A percentile compares a stretch with the other conserved stretches of the same genome.
phyloP scores from a whole-genome alignment of 2,888 invertebrate genomes.

The Xanthostigma xanthostigma region DNA sequence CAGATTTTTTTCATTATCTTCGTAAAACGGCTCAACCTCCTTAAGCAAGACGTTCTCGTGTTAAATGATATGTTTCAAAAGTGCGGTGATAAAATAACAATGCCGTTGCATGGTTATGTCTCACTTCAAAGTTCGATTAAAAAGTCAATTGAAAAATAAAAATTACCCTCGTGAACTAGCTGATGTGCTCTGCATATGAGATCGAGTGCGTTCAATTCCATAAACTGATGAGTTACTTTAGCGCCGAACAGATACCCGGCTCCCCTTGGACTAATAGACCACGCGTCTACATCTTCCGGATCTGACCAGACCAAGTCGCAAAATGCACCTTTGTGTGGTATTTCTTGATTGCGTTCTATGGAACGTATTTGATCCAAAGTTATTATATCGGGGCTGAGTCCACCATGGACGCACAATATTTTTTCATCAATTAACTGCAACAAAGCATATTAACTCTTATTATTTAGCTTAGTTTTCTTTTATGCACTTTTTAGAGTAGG shows the following conservation, averaged over 20 bases:
- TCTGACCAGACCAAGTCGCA: slow-evolving; percentile 99
- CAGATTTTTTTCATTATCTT: no score
- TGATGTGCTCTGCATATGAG: slow-evolving; percentile 98
- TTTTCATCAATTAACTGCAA: slow-evolving; percentile 89
- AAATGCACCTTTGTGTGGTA: slow-evolving; percentile 95
- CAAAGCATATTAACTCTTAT: slow-evolving; percentile 6
- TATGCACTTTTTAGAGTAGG: no score
- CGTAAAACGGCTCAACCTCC: no score
- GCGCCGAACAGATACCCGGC: slow-evolving; percentile 97
- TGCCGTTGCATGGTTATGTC: not conserved
- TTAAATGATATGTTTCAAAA: not conserved
- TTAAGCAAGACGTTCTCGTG: no score
- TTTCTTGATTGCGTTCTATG: slow-evolving; percentile 92
- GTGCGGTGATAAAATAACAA: not conserved
- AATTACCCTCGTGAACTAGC: slow-evolving; percentile 89
- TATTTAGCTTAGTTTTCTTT: no score
- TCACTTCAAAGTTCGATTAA: no score
- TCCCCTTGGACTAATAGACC: slow-evolving; percentile 84
- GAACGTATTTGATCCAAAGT: slow-evolving; percentile 93
- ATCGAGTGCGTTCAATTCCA: slow-evolving; percentile 80
- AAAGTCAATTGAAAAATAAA: slow-evolving; percentile 9
- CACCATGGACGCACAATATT: slow-evolving; percentile 96
- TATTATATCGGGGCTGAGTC: slow-evolving; percentile 90
- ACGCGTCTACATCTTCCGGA: slow-evolving; percentile 58
- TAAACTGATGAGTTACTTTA: slow-evolving; percentile 86